Base-by-base conservation (phyloP, 2,797 vertebrate species). In the Pyrocephalus nanus region DNA sequence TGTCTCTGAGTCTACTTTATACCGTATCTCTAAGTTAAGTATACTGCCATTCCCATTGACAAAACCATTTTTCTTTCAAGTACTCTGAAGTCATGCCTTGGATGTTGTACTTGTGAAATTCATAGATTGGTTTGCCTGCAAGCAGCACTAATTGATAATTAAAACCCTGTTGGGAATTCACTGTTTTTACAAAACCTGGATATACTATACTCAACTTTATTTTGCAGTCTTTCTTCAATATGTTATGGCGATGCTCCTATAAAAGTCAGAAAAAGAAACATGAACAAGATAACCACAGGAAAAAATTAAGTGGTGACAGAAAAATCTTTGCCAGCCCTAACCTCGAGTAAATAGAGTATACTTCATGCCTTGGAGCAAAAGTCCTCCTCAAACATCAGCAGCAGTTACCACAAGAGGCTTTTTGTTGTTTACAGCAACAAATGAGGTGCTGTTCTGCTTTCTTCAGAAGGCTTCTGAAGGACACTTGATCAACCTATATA, bases 371-470 rank as follows among this genome's bases (percentile, higher is more conserved):
- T 69, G 50, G 66, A 91, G 79, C 34, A 92, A 93, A 95, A 86
- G 50, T 55, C 70, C 45, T 88, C 72, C 84, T 88, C 76, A 84
- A 88, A 88, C 2, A 8, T 73, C 92, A 95, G 76, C 34, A 94
- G 66, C 73, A 84, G 92, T 90, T 82, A 85, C 73, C 67, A 92
- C 34, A 82, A 64, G 4, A 76, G 71, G 73, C 34, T 87, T 93
- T 90, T 87, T 95, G 73, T 61, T 88, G 90, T 92, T 95, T 86
- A 88, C 64, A 90, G 23, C 55, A 94, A 90, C 88, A 94, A 88
- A 93, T 76, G 80, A 96, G 64, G 60, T 70, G 64, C 17, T 19
- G 6, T 88, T 90, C 25, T 0, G 0, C 73, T 90, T 75, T 76
- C 58, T 94, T 92, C 73, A 91, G 64, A 45, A 90, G 40, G 57